Evolutionary conservation across 2,888 invertebrate species (phyloP).

Genomic region (Rhopalosiphum nymphaeae): DNA sequence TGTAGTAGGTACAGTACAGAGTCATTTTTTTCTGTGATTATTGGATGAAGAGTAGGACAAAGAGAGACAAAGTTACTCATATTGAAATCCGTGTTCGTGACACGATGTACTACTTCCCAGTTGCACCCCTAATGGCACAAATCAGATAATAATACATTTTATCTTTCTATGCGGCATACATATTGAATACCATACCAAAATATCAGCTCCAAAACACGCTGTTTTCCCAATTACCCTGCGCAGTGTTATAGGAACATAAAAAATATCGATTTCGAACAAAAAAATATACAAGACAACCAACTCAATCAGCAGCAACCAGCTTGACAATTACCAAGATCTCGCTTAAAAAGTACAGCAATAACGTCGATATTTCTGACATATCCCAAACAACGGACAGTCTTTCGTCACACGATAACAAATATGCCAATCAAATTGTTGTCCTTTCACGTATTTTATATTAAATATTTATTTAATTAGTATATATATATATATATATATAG

Average conservation of each 20-base stretch:
- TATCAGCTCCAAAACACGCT: neutral
- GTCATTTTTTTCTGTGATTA: neutral
- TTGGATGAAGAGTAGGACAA: neutral
- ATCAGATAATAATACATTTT: neutral
- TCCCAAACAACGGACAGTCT: neutral
- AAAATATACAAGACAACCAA: neutral
- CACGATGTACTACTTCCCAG: neutral
- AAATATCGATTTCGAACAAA: neutral
- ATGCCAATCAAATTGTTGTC: neutral
- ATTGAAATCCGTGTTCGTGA: neutral
- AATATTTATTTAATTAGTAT: neutral
- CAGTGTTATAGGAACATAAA: neutral
- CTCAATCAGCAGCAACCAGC: neutral
- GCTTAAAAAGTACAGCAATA: neutral
- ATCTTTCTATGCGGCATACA: neutral
- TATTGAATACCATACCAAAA: neutral
- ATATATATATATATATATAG: neutral
- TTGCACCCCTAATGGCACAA: neutral
- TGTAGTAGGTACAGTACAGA: neutral
- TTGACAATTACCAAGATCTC: neutral
- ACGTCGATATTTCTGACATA: neutral
- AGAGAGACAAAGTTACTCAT: neutral
- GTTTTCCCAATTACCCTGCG: neutral
- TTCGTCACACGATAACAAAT: neutral
- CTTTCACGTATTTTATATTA: neutral